Percentiles rank a stretch among this genome's conserved stretches.
These are phyloP conservation scores for Dascyllus trimaculatus DNA, from an alignment of 2,113 vertebrate species.

Conservation along the genomic window DNA sequence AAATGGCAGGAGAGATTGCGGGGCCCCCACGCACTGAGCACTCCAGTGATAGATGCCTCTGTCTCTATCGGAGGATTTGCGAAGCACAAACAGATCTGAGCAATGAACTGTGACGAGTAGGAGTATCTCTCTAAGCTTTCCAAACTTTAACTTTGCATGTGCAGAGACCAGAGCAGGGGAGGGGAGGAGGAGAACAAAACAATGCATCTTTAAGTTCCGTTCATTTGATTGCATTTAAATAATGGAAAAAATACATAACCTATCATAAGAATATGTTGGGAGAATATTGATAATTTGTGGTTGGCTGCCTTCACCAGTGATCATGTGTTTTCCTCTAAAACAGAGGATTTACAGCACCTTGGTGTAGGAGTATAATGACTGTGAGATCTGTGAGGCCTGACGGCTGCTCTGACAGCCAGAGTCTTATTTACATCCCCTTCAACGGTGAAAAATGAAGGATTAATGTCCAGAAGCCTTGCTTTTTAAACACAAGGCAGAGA, in stretches of 20 bases:
- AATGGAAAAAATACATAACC: slow-evolving; percentile 3
- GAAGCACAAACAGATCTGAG: slow-evolving; percentile 85
- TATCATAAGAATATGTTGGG: slow-evolving; percentile 14
- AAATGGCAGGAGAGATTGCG: slow-evolving; percentile 75
- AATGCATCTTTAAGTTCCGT: slow-evolving; percentile 41
- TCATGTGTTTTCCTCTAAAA: slow-evolving; percentile 77
- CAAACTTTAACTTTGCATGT: slow-evolving; percentile 74
- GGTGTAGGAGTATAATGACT: slow-evolving; percentile 74
- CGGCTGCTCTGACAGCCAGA: slow-evolving; percentile 71
- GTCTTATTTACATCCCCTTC: slow-evolving; percentile 74
- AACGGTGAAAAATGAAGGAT: slow-evolving; percentile 78
- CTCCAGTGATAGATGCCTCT: slow-evolving; percentile 80
- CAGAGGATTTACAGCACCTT: slow-evolving; percentile 76
- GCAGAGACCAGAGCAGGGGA: slow-evolving; percentile 32
- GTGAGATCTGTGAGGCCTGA: slow-evolving; percentile 72
- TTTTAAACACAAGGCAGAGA: slow-evolving; percentile 61
- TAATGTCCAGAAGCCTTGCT: slow-evolving; percentile 73
- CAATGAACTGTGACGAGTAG: slow-evolving; percentile 82
- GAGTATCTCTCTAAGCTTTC: slow-evolving; percentile 77
- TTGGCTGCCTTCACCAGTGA: slow-evolving; percentile 71
- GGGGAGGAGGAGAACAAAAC: slow-evolving; percentile 31
- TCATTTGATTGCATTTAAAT: slow-evolving; percentile 43
- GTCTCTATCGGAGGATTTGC: slow-evolving; percentile 85
- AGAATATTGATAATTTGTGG: slow-evolving; percentile 67
- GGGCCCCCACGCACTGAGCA: slow-evolving; percentile 69